Evolutionary conservation across 2,888 invertebrate species (phyloP), one percentile per base, ranked within the genome.

Genomic region (Trissoscelio sp.): DNA sequence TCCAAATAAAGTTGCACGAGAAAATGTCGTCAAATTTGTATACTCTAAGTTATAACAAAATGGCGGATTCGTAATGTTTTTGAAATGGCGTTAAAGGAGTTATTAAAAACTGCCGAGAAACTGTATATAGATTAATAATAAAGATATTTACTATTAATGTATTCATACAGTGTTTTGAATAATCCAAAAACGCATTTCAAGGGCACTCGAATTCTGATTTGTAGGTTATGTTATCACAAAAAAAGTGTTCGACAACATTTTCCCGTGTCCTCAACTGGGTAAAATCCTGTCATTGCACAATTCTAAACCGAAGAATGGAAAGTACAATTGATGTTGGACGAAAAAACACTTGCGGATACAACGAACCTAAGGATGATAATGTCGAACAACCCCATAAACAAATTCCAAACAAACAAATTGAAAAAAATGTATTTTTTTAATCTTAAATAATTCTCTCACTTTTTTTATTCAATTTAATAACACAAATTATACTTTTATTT

Each of bases 41-140:
- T n/a, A n/a, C n/a, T 6, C 6, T 28, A 6, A 28, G 28, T 5
- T 28, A 28, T 28, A 28, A 3, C 6, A 28, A 28, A n/a, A n/a
- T n/a, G n/a, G n/a, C n/a, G n/a, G n/a, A n/a, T n/a, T n/a, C n/a
- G n/a, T n/a, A n/a, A n/a, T n/a, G n/a, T n/a, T 34, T 34, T 34
- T 34, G 34, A 16, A 73, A 42, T 44, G 18, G n/a, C 24, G 16
- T 16, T 3, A 7, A 7, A 14, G 22, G 16, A 55, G 20, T 0
- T 57, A 64, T 67, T 31, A 2, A 67, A 77, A 77, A 77, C 53
- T 44, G 67, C 75, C 75, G 75, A 75, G 75, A 67, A 67, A 51
- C 75, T 39, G 39, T 16, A 37, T 9, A 24, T 16, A 1, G 12
- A 51, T 18, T 44, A 57, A 55, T 57, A 12, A 31, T 31, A 44